Evolutionary conservation across 2,113 vertebrate species (phyloP), one percentile per base, ranked within the genome.

Genomic region (Neotragus pygmaeus): DNA sequence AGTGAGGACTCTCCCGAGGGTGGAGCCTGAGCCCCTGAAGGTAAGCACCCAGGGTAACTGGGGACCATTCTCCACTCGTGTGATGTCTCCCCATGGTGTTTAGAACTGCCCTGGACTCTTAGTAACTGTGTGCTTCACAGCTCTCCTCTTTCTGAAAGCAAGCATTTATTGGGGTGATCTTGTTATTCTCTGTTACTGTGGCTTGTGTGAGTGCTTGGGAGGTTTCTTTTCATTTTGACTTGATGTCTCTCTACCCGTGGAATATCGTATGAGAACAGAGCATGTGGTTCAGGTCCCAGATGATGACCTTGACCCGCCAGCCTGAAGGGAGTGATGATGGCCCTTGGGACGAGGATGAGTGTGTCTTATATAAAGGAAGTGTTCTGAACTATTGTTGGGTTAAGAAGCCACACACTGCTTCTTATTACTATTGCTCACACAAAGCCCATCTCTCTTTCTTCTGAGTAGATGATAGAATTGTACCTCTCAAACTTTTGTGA

Each of bases 51-150:
- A 1, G 36, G 23, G 0, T 5, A 7, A 21, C 23, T 25, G 1
- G 33, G 25, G 49, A 17, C 3, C 5, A 21, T 7, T 7, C 30
- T 5, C 19, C 30, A 17, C 47, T 23, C 1, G 0, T 2, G 16
- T 3, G 0, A 10, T 0, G 4, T 9, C 17, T 49, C 8, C 39
- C 36, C 28, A 6, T 5, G 1, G 5, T 3, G 1, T 9, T 21
- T 10, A 6, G 25, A 49, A 4, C 23, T 57, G 7, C 73, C 13
- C 0, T 28, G 39, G 60, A 36, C 49, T 2, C 2, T 36, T 10
- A 25, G 15, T 4, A 3, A 6, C 0, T 10, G n/a, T 25, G 33
- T 6, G 14, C 13, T 28, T 28, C 6, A 19, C 45, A 1, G 4
- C 33, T 36, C 25, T 27, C 64, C 21, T n/a, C 28, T 45, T 64